Evolutionary conservation across 1,140 invertebrate species (phyloP), one percentile per base, ranked within the genome.

Genomic region (Caenorhabditis brenneri): DNA sequence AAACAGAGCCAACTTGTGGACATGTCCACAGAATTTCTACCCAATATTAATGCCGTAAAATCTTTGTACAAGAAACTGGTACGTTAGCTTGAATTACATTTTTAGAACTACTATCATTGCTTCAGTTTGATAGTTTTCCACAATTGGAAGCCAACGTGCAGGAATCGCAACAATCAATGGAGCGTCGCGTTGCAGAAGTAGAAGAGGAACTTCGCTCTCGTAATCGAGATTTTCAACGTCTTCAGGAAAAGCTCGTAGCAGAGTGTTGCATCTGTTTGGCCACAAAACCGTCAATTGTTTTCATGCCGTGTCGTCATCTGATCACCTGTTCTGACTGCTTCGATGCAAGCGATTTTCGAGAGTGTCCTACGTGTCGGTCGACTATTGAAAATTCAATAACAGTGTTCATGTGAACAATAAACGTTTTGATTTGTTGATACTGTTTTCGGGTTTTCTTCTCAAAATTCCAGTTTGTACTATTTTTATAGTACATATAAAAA

Each of bases 241-340:
- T 82, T 31, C 60, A 65, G 24, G 81, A 82, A 42, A 82, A 82
- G 48, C 36, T 60, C 1, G 60, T 60, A 19, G 46, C 81, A 5
- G 81, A 82, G 27, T 82, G 81, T 49, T 82, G 81, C 60, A 82
- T 82, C 10, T 82, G 81, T 60, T 46, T 82, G 31, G 60, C 55
- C 0, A 74, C 58, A 6, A 82, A 82, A 69, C 81, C 81, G 29
- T 65, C 55, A 9, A 46, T 82, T 33, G 81, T 82, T 48, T 82
- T 82, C 46, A 65, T 82, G 81, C 81, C 81, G 15, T 82, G 81
- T 24, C 46, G 58, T 46, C 81, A 82, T 69, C 27, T 82, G 22
- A 60, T 60, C 39, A 82, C 60, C 7, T 82, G 81, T 46, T 27
- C 55, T 27, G 81, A 46, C 16, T 82, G 81, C 42, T 58, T 42